Conservation (phyloP, 2,113 vertebrate species). For the Catharus minimus region DNA sequence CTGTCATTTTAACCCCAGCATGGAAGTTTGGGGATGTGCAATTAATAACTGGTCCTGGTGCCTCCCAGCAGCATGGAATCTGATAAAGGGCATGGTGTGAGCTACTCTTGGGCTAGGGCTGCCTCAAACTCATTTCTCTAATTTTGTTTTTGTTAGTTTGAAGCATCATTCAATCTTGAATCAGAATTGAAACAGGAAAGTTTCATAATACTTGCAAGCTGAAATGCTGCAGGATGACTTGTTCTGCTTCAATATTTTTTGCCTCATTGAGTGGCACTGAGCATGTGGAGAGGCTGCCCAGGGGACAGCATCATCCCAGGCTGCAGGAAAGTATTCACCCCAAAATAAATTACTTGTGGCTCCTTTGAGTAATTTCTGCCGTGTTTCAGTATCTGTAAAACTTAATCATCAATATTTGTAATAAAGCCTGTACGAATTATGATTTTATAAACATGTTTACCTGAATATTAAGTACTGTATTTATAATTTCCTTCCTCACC, state of each 20-base stretch:
- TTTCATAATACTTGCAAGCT: background rate
- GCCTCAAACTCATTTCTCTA: background rate
- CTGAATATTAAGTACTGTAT: background rate
- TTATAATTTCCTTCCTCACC: background rate
- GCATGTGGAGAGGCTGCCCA: accelerated
- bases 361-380: background rate
- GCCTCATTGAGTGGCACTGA: background rate
- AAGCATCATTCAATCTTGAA: background rate
- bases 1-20: slow-evolving; percentile 41
- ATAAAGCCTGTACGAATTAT: background rate
- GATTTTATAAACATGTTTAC: background rate
- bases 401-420: background rate
- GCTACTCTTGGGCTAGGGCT: background rate
- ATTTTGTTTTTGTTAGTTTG: background rate
- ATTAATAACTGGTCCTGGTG: background rate
- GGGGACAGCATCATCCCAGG: background rate
- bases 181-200: background rate
- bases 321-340: background rate
- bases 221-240: background rate
- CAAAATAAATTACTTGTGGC: background rate
- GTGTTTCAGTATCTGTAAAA: background rate
- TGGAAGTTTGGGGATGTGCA: background rate
- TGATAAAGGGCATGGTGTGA: background rate
- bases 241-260: background rate
- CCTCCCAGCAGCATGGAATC: background rate